Conservation (phyloP, 2,113 vertebrate genomes). For the Neolamprologus cancellatus region DNA sequence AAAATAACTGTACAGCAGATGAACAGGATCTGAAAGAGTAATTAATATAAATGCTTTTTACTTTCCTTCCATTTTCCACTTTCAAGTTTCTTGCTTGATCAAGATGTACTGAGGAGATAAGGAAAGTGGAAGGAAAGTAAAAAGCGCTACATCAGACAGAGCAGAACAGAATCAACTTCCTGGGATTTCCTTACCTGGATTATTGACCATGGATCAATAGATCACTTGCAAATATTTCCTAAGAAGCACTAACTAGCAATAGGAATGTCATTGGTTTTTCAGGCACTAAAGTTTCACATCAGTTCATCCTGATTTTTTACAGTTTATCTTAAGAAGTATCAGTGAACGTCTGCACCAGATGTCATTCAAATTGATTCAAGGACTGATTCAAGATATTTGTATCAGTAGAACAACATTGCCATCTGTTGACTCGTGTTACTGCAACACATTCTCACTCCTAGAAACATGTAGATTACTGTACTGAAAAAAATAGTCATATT, state of each 20-base stretch:
- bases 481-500: not conserved
- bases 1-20: not conserved
- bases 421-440: not conserved
- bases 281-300: not conserved
- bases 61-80: not conserved
- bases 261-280: not conserved
- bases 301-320: not conserved
- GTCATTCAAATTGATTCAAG: not conserved
- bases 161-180: not conserved
- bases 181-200: not conserved
- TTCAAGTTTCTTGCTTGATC: not conserved
- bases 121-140: not conserved
- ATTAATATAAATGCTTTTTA: not conserved
- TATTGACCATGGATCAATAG: not conserved
- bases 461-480: not conserved
- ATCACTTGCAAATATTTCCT: not conserved
- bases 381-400: not conserved
- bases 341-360: not conserved
- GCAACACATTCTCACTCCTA: not conserved
- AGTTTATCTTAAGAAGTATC: not conserved
- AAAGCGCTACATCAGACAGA: not conserved
- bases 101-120: not conserved
- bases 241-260: not conserved
- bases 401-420: not conserved
- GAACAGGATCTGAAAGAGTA: not conserved